Base-by-base conservation (phyloP, 2,888 invertebrate species). In the Tortricodes alternella region DNA sequence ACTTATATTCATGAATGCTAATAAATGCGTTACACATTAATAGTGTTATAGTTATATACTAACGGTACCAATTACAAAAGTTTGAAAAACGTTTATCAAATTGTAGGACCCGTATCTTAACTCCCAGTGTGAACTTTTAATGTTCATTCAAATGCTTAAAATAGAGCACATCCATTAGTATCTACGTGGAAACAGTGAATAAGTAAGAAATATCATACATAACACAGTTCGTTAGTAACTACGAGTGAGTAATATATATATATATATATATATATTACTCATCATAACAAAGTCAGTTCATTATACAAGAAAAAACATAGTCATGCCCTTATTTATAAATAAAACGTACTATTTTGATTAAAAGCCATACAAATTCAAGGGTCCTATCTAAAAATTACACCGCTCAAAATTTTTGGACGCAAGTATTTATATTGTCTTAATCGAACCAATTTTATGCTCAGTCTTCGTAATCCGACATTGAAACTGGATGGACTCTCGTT, bases 11-110 rank as follows among this genome's bases (percentile, higher is more conserved):
- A 77, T 72, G 64, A 71, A 69, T 75, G 76, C 81, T 85, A 86
- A 77, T 85, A 88, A 87, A 88, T 88, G 85, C 87, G 79, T 78
- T 80, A 82, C 68, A 76, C 73, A 68, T n/a, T n/a, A n/a, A 66
- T 64, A 62, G 48, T 62, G 59, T n/a, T n/a, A 59, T 51, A 18
- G 29, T 29, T 9, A 11, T 16, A 35, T n/a, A 55, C 8, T 9
- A 24, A 24, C 24, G 7, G 8, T 27, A 48, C 32, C 48, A 15
- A 48, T 41, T 55, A 48, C 18, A 39, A 18, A 18, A 39, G 24
- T 41, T 48, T 5, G 8, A 55, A n/a, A 35, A 48, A 46, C 24
- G 39, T 27, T 46, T 58, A 61, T 64, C 62, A 62, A 68, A 48
- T 62, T 64, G 64, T 66, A 57, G 62, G 72, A 80, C 75, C 76